Evolutionary conservation across 2,113 vertebrate genomes (phyloP), one percentile per base, ranked within the genome.

Genomic region (Fulica atra): DNA sequence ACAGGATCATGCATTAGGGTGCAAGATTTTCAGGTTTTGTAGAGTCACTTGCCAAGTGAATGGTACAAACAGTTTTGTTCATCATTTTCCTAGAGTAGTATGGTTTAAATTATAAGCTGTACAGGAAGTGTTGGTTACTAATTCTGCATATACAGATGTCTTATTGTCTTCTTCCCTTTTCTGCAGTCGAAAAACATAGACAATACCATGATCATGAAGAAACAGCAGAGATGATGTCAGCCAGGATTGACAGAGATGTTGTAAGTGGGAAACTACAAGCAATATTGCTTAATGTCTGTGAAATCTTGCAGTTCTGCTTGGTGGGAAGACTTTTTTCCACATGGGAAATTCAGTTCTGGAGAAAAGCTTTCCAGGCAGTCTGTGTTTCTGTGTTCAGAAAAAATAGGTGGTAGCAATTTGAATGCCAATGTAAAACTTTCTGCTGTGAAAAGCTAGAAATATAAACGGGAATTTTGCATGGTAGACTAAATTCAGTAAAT

Each of bases 181-280:
- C 33, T 72, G 18, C 69, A 99, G 99, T 97, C 93, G 99, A 99
- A 92, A 98, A 97, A 50, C 96, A 97, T 17, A 97, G 92, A 18
- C 97, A 74, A 31, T 95, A 97, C 69, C 88, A 92, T 0, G 98
- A 98, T 36, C 98, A 98, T 24, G 98, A 98, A 36, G 98, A 98
- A 51, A 96, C 98, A 1, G 95, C 97, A 19, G 99, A 99, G 96
- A 98, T 98, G 98, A 97, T 97, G 3, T 98, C 98, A 6, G 98
- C 98, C 40, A 94, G 97, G 33, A 98, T 99, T 42, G 99, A 99
- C 98, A 97, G 99, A 93, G 99, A 99, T 57, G 99, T 99, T 98
- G 99, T 99, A 89, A 98, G 97, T 96, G 35, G 44, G 10, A 44
- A 63, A 28, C 29, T 53, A 20, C 25, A 61, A 81, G 16, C 3